phyloP scores from a whole-genome alignment of 2,888 invertebrate genomes.

The Aphodius granarius region DNA sequence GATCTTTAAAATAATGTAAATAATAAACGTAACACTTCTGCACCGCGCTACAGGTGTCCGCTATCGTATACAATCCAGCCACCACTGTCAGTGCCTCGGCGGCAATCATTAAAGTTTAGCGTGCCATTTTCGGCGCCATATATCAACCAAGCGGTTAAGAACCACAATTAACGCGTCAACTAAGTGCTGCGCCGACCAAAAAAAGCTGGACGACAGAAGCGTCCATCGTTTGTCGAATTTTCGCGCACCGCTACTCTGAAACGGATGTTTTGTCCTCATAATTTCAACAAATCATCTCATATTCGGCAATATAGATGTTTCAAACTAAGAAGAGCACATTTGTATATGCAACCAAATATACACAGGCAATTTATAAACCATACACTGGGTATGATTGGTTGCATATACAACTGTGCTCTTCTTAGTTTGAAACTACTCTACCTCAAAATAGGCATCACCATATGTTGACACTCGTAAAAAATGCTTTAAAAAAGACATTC shows the following conservation, averaged over 20 bases:
- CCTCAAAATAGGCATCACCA: neutral
- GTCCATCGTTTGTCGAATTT: neutral
- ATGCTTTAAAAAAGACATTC: neutral
- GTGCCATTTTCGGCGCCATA: neutral
- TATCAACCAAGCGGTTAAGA: neutral
- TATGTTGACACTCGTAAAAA: neutral
- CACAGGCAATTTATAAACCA: no score
- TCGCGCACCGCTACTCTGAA: neutral
- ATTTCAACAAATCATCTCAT: neutral
- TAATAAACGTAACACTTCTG: constrained; percentile 8
- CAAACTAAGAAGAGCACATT: no score
- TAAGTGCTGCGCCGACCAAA: neutral
- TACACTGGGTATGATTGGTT: no score
- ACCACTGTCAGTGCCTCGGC: neutral
- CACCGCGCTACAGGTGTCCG: constrained; percentile 7
- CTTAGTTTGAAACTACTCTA: no score
- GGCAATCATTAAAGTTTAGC: neutral
- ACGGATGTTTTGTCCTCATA: neutral
- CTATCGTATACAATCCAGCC: neutral
- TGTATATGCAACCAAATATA: no score
- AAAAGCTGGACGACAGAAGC: neutral
- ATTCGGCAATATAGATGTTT: neutral
- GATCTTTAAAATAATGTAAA: constrained; percentile 12
- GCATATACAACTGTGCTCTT: no score
- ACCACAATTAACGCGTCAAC: neutral